These are phyloP conservation scores for Platycheirus rosarum DNA, from an alignment of 2,888 invertebrate species.

Conservation along the genomic window DNA sequence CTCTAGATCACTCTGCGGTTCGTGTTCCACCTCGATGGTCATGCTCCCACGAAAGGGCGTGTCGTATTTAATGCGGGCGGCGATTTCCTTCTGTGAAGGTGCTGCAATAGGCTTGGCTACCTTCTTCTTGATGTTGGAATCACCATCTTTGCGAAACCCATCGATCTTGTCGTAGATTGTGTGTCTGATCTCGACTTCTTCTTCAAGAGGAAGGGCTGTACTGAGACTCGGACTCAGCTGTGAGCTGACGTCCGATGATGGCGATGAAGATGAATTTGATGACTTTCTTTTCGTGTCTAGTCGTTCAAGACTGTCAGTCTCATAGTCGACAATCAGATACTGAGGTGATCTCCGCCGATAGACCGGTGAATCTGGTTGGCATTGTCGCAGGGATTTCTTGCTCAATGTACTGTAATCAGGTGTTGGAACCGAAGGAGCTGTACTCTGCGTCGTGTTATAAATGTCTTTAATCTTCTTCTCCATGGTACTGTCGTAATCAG, in stretches of 20 bases:
- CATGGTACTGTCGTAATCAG: slow-evolving; percentile 82
- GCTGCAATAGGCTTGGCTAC: slow-evolving; percentile 73
- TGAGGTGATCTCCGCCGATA: slow-evolving; percentile 81
- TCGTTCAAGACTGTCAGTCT: slow-evolving; percentile 89
- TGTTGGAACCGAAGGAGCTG: slow-evolving; percentile 81
- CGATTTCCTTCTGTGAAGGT: slow-evolving; percentile 77
- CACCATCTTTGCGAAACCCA: slow-evolving; percentile 81
- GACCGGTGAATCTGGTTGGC: slow-evolving; percentile 82
- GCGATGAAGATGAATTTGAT: slow-evolving; percentile 84
- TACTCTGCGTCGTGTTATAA: slow-evolving; percentile 80
- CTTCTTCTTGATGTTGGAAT: slow-evolving; percentile 78
- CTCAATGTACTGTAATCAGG: slow-evolving; percentile 83
- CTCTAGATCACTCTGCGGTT: slow-evolving; percentile 90
- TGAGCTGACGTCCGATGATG: slow-evolving; percentile 85
- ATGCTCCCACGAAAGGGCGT: slow-evolving; percentile 88
- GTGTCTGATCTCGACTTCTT: slow-evolving; percentile 91
- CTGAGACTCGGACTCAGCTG: slow-evolving; percentile 90
- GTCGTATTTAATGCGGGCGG: slow-evolving; percentile 84
- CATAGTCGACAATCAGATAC: slow-evolving; percentile 86
- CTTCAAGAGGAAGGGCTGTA: slow-evolving; percentile 89
- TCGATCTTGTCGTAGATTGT: slow-evolving; percentile 85
- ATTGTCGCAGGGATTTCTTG: slow-evolving; percentile 80
- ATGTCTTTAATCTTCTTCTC: slow-evolving; percentile 82
- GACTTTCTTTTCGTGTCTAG: slow-evolving; percentile 83
- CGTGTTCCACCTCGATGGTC: slow-evolving; percentile 92